phyloP scores from a whole-genome alignment of 2,888 invertebrate genomes.

The Lochmaea capreae region DNA sequence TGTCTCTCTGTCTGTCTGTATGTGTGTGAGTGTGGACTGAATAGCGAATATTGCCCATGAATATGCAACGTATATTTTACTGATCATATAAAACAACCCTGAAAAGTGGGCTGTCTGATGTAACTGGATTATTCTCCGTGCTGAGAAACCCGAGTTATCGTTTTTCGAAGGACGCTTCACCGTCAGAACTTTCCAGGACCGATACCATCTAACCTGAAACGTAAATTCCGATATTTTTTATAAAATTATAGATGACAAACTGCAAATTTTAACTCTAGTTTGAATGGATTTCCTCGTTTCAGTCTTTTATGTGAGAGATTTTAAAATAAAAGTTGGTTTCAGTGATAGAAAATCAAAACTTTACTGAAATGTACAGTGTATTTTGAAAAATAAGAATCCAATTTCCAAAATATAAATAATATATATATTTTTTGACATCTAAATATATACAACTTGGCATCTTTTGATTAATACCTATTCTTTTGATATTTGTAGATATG shows the following conservation, averaged over 20 bases:
- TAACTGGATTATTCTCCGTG: slow-evolving; percentile 54
- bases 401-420: too few relatives aligned
- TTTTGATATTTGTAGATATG: too few relatives aligned
- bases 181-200: slow-evolving; percentile 8
- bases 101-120: slow-evolving; percentile 56
- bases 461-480: too few relatives aligned
- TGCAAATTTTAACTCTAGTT: not conserved
- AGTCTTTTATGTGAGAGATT: not conserved
- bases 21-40: slow-evolving; percentile 52
- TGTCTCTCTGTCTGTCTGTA: slow-evolving; percentile 22
- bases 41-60: slow-evolving; percentile 57
- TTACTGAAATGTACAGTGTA: too few relatives aligned
- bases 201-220: not conserved
- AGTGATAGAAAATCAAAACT: too few relatives aligned
- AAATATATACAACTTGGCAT: too few relatives aligned
- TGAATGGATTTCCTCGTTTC: not conserved
- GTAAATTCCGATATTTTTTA: too few relatives aligned
- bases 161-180: slow-evolving; percentile 9
- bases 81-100: slow-evolving; percentile 59
- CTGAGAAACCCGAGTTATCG: slow-evolving; percentile 28
- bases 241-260: too few relatives aligned
- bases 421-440: too few relatives aligned
- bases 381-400: too few relatives aligned
- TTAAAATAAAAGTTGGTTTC: not conserved
- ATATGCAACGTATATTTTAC: slow-evolving; percentile 60